phyloP scores from a whole-genome alignment of 2,797 vertebrate species.

The Helicolenus hilgendorfi region DNA sequence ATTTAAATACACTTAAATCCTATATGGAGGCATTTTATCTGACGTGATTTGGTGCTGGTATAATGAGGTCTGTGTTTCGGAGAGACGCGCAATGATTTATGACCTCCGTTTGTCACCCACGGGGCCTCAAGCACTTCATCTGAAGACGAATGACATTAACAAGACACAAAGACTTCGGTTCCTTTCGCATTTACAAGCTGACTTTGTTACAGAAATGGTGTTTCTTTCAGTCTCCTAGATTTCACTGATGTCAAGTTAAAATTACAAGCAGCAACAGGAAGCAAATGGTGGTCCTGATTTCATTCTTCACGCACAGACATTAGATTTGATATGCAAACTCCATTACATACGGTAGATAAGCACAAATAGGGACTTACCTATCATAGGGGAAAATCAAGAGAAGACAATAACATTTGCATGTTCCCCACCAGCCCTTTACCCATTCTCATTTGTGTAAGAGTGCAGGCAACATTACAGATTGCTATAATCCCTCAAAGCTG shows the following conservation, averaged over 20 bases:
- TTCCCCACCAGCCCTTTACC: conserved; percentile 53
- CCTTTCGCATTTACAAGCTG: not conserved
- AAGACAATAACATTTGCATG: conserved; percentile 61
- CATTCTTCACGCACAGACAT: not conserved
- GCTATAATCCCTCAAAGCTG: conserved; percentile 75
- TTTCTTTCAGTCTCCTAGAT: conserved; percentile 15
- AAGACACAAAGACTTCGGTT: conserved; percentile 29
- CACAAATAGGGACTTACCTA: conserved; percentile 38
- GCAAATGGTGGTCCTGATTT: conserved; percentile 18
- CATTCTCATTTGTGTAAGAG: conserved; percentile 65
- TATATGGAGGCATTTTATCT: conserved; percentile 18
- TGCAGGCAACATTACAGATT: conserved; percentile 63
- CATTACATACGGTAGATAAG: conserved; percentile 33
- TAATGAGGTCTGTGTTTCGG: conserved; percentile 13
- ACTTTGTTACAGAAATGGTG: conserved; percentile 12
- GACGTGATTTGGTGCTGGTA: conserved; percentile 14
- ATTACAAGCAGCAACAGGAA: conserved; percentile 21
- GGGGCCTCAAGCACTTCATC: conserved; percentile 28
- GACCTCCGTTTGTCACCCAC: conserved; percentile 33
- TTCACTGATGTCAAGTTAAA: conserved; percentile 49
- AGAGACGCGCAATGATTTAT: conserved; percentile 55
- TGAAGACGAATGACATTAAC: conserved; percentile 54
- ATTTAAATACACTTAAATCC: conserved; percentile 1
- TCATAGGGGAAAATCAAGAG: conserved; percentile 25
- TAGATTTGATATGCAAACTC: conserved; percentile 40